Base-by-base conservation (phyloP, 2,888 invertebrate genomes). In the Cheilosia impressa region DNA sequence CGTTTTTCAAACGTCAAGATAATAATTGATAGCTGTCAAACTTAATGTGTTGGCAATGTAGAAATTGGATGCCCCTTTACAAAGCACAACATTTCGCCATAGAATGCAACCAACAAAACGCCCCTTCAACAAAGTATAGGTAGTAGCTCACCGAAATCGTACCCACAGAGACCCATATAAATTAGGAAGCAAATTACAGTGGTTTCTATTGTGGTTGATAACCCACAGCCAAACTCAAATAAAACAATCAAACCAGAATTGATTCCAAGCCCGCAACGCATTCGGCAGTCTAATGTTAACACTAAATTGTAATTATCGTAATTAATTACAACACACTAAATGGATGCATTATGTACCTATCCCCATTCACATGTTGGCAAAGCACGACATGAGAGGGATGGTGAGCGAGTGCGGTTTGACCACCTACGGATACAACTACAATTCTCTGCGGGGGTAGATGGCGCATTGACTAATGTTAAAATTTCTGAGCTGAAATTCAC, bases 311-410 rank as follows among this genome's bases (percentile, higher is more conserved):
- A 52, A 72, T 55, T 53, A 84, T 60, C 50, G 41, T 22, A 69
- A 47, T 75, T 76, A 84, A 84, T 84, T 79, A 47, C 75, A 13
- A 4, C 69, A 65, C 73, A 69, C 55, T 73, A 80, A 65, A 65
- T 38, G 58, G 10, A 22, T 57, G 52, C 22, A 31, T 57, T 34
- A 73, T 22, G 38, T 13, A 38, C 4, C 73, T 50, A 77, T 65
- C 43, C 60, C 34, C n/a, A 53, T 17, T 52, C 45, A 75, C 68
- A 57, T 57, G 62, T 73, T 55, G 69, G 73, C 53, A 43, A 68
- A 58, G 63, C 45, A 38, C 47, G 69, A 47, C 27, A 13, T 17
- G 27, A 52, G 57, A 62, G 45, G 50, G 50, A 17, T 27, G 10
- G 31, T 13, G 27, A 10, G 10, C 55, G 53, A 15, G 52, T 55